Percentiles rank a stretch among this genome's conserved stretches.
Conservation (phyloP, 1,140 invertebrate genomes). For the Telenomus remus region DNA sequence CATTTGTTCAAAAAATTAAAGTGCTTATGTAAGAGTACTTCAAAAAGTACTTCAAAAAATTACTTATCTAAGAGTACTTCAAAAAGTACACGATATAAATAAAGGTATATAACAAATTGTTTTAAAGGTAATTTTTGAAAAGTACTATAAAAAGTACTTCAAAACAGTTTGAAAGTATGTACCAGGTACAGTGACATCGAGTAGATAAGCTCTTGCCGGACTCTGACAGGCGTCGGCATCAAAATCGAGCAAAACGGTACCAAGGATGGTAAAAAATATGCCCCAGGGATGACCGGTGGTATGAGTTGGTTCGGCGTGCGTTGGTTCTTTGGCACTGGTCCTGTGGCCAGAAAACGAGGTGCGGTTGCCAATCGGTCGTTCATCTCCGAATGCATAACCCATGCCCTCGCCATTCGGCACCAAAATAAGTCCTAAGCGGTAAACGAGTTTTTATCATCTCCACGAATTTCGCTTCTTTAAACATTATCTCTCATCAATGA, state of each 20-base stretch:
- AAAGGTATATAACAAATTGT: no score
- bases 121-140: no score
- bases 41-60: no score
- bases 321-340: constrained; percentile 65
- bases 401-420: constrained; percentile 93
- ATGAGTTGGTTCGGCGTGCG: constrained; percentile 45
- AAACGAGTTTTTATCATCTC: constrained; percentile 30
- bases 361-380: constrained; percentile 69
- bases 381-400: constrained; percentile 88
- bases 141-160: no score
- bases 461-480: neutral
- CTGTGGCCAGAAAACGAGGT: constrained; percentile 68
- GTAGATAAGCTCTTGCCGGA: constrained; percentile 91
- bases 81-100: no score
- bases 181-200: constrained; percentile 94
- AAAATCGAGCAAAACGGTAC: constrained; percentile 95
- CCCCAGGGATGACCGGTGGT: constrained; percentile 86
- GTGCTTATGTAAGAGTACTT: no score
- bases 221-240: constrained; percentile 97
- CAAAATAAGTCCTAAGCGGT: constrained; percentile 83
- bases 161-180: constrained; percentile 2
- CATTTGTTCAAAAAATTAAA: no score
- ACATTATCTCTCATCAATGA: neutral
- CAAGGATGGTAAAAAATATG: constrained; percentile 93
- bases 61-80: no score